Base-by-base conservation (phyloP, 92 coral and sea anemone species). In the Blastomussa wellsi region DNA sequence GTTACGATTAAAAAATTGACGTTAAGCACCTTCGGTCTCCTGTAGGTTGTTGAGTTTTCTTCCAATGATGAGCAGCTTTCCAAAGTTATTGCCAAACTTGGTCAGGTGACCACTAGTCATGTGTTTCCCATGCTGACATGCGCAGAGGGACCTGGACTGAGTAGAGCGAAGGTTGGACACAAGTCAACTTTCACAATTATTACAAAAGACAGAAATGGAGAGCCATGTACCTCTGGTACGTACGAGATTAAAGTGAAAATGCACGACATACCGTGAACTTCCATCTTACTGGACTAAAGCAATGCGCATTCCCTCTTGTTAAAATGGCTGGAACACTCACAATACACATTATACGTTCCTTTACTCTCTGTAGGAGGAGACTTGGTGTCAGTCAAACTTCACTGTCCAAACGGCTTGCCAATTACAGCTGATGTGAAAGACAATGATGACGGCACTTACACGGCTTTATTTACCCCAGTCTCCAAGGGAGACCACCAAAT, bases 401-500 rank as follows among this genome's bases (percentile, higher is more conserved):
- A 93, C 15, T 86, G 95, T 44, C 98, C 93, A 53, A 78, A 86
- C 77, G 95, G 95, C 38, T 78, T 88, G 70, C 92, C 92, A 88
- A 82, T 94, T 92, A 92, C 93, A 72, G 95, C 92, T 15, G 90
- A 88, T 33, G 89, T 94, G 16, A 79, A 32, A 41, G 93, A 92
- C 70, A 94, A 94, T 37, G 85, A 79, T 3, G 94, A 92, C 49
- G 93, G 95, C 67, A 92, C 93, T 33, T 94, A 94, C 78, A 79
- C 94, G 6, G 94, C 84, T 0, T 77, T 80, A 35, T 92, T 84
- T 77, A 92, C 87, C n/a, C 98, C 98, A 31, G 55, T 67, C 31
- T 68, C 84, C 76, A 92, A 92, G 85, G 98, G 98, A 28, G 98
- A 94, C 87, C 93, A 90, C 60, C 90, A 94, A 87, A 86, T 94